These are phyloP conservation scores for Dione juno DNA, from an alignment of 2,888 invertebrate genomes.

Conservation along the genomic window DNA sequence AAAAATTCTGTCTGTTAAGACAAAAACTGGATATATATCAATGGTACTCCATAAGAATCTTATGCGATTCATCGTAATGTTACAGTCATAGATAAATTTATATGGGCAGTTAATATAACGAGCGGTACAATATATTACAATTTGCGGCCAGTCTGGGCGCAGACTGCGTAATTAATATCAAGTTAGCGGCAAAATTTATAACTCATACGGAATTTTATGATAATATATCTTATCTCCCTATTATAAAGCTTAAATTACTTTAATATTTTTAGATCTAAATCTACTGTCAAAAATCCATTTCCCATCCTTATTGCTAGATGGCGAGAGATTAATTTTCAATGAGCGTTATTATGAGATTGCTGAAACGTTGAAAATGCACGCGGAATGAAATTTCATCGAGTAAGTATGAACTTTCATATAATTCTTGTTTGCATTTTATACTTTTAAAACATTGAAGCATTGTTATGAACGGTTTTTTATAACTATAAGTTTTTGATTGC, in stretches of 20 bases:
- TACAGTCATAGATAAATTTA: slow-evolving; percentile 44
- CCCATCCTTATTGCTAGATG: slow-evolving; percentile 36
- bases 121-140: slow-evolving; percentile 52
- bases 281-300: slow-evolving; percentile 14
- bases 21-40: not conserved
- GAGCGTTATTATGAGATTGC: slow-evolving; percentile 39
- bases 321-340: slow-evolving; percentile 20
- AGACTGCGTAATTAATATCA: slow-evolving; percentile 75
- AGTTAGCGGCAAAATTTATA: slow-evolving; percentile 72
- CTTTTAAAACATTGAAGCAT: slow-evolving; percentile 38
- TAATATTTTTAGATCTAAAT: slow-evolving; percentile 26
- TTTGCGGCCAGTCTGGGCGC: slow-evolving; percentile 60
- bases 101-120: slow-evolving; percentile 49
- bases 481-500: slow-evolving; percentile 12
- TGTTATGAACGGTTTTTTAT: slow-evolving; percentile 30
- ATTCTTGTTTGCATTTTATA: slow-evolving; percentile 39
- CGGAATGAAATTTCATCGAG: slow-evolving; percentile 53
- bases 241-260: slow-evolving; percentile 37
- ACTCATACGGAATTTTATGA: slow-evolving; percentile 45
- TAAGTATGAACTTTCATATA: slow-evolving; percentile 46
- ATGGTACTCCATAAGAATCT: slow-evolving; percentile 17
- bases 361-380: slow-evolving; percentile 51
- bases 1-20: not conserved
- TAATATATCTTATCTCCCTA: slow-evolving; percentile 53
- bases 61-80: slow-evolving; percentile 31